Evolutionary conservation across 2,113 vertebrate genomes (phyloP).

Genomic region (Acanthisitta chloris): DNA sequence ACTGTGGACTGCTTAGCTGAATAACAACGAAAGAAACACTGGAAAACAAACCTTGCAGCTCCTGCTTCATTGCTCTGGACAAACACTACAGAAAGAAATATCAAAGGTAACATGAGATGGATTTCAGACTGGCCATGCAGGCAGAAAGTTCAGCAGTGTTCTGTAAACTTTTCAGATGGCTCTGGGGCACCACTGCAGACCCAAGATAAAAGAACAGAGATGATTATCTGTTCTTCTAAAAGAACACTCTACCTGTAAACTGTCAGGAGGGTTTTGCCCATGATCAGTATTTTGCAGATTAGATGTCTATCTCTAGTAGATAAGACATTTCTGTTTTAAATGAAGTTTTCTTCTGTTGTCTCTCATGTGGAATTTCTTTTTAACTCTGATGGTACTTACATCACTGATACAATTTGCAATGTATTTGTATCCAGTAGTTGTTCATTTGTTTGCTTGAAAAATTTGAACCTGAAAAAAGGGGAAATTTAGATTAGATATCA

Average conservation of each 20-base stretch:
- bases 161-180: constrained; percentile 28
- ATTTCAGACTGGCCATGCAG: not conserved
- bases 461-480: too few relatives aligned
- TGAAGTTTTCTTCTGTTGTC: not conserved
- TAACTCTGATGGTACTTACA: not conserved
- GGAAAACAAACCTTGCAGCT: not conserved
- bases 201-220: constrained; percentile 44
- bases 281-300: not conserved
- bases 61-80: not conserved
- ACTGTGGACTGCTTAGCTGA: not conserved
- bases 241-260: not conserved
- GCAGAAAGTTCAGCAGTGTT: not conserved
- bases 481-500: too few relatives aligned
- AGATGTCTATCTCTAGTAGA: not conserved
- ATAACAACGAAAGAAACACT: not conserved
- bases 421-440: not conserved
- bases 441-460: not conserved
- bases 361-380: not conserved
- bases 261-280: not conserved
- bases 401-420: not conserved
- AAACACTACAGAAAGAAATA: constrained; percentile 21
- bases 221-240: constrained; percentile 17
- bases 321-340: not conserved
- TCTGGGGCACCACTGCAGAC: constrained; percentile 41
- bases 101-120: constrained; percentile 27